Evolutionary conservation across 2,113 vertebrate species (phyloP).

Genomic region (Ceratotherium simum): DNA sequence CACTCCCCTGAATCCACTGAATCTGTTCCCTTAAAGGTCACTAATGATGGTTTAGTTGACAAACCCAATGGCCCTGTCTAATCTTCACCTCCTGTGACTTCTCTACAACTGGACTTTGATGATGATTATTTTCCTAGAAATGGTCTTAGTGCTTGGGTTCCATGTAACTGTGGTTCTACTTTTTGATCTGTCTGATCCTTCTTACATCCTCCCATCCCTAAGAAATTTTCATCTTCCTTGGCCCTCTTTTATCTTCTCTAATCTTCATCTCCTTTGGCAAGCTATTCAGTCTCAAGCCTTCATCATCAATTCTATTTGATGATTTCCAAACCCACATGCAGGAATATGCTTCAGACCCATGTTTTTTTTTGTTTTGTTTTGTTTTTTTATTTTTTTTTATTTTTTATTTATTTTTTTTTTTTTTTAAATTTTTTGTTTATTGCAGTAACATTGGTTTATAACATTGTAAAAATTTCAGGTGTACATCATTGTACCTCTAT

Average conservation of each 20-base stretch:
- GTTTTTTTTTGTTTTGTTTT: no score
- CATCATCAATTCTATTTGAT: neutral
- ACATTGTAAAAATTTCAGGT: no score
- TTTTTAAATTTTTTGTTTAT: no score
- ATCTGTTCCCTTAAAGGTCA: neutral
- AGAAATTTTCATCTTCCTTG: neutral
- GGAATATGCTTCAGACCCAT: neutral
- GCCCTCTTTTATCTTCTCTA: neutral
- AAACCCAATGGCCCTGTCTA: neutral
- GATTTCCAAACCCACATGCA: neutral
- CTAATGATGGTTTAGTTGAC: neutral
- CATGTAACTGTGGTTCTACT: neutral
- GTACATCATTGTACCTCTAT: no score
- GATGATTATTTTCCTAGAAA: neutral
- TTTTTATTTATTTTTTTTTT: no score
- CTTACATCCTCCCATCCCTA: neutral
- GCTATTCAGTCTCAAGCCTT: neutral
- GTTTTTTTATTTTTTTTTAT: no score
- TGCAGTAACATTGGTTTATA: no score
- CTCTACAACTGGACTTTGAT: neutral
- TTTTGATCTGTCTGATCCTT: neutral
- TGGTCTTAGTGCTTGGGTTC: neutral
- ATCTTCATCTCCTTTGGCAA: neutral
- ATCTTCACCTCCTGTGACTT: neutral
- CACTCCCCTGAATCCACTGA: neutral